Evolutionary conservation across 2,888 invertebrate species (phyloP).

Genomic region (Allygus modestus): DNA sequence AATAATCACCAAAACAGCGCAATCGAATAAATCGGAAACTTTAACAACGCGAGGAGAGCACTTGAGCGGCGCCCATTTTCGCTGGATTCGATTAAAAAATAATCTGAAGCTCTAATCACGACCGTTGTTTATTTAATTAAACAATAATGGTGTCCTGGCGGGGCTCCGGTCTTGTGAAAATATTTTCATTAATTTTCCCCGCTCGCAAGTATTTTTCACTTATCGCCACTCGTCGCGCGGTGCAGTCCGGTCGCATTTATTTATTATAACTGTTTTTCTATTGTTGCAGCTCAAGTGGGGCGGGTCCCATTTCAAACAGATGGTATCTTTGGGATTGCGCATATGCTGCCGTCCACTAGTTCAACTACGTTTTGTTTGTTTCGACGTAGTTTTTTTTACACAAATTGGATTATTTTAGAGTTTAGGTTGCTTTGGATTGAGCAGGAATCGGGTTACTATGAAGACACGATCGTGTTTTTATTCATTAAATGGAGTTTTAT

Average conservation of each 20-base stretch:
- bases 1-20: not conserved
- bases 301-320: constrained; percentile 54
- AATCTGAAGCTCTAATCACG: constrained; percentile 56
- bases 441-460: too few relatives aligned
- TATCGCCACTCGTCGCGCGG: constrained; percentile 43
- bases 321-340: constrained; percentile 6
- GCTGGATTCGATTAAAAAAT: constrained; percentile 54
- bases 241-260: not conserved
- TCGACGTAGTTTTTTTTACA: not conserved
- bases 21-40: constrained; percentile 29
- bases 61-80: constrained; percentile 25
- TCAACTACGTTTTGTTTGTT: not conserved
- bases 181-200: constrained; percentile 57
- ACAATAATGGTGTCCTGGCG: constrained; percentile 57
- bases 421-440: not conserved
- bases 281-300: not conserved
- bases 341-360: not conserved
- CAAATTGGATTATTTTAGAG: not conserved
- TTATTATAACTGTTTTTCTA: constrained; percentile 56
- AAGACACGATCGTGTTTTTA: too few relatives aligned
- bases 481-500: too few relatives aligned
- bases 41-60: constrained; percentile 12
- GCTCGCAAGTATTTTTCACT: constrained; percentile 59
- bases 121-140: constrained; percentile 56
- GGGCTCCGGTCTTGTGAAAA: constrained; percentile 58